These are phyloP conservation scores for Parazoanthus swiftii DNA, from an alignment of 92 coral and sea anemone genomes.

Conservation along the genomic window DNA sequence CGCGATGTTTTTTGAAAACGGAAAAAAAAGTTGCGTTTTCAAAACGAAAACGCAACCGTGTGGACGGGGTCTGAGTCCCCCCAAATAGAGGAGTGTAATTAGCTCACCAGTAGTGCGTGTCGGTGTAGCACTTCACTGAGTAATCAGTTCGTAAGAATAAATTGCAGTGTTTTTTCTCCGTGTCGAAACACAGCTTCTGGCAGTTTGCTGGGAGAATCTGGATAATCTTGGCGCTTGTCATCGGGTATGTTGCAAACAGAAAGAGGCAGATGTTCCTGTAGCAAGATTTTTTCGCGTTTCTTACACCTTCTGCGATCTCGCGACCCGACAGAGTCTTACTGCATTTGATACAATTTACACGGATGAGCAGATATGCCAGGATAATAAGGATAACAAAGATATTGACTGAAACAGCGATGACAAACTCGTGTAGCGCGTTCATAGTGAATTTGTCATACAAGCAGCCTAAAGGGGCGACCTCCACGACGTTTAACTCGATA, in stretches of 20 bases:
- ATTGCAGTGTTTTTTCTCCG: constrained; percentile 27
- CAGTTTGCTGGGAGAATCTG: constrained; percentile 61
- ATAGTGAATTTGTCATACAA: constrained; percentile 31
- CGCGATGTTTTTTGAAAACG: too few species aligned
- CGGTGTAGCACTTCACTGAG: constrained; percentile 49
- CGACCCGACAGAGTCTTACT: not conserved
- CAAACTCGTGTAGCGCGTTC: constrained; percentile 55
- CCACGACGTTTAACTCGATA: constrained; percentile 51
- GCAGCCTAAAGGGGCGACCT: constrained; percentile 59
- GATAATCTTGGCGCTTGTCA: constrained; percentile 54
- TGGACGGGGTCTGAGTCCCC: too few species aligned
- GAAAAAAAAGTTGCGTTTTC: too few species aligned
- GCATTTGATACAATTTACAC: constrained; percentile 23
- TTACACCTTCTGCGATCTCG: constrained; percentile 24
- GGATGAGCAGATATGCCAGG: constrained; percentile 37
- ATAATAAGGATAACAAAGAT: constrained; percentile 19
- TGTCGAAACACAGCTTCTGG: constrained; percentile 46
- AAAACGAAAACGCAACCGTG: too few species aligned
- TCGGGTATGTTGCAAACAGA: constrained; percentile 59
- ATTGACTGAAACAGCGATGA: constrained; percentile 35
- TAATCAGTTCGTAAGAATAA: constrained; percentile 48
- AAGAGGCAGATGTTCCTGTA: constrained; percentile 51
- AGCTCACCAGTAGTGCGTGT: constrained; percentile 29
- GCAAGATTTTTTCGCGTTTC: constrained; percentile 41
- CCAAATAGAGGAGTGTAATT: too few species aligned